Percentiles rank a stretch among this genome's conserved stretches.
Conservation (phyloP, 2,113 vertebrate species). For the Malurus alboscapulatus region DNA sequence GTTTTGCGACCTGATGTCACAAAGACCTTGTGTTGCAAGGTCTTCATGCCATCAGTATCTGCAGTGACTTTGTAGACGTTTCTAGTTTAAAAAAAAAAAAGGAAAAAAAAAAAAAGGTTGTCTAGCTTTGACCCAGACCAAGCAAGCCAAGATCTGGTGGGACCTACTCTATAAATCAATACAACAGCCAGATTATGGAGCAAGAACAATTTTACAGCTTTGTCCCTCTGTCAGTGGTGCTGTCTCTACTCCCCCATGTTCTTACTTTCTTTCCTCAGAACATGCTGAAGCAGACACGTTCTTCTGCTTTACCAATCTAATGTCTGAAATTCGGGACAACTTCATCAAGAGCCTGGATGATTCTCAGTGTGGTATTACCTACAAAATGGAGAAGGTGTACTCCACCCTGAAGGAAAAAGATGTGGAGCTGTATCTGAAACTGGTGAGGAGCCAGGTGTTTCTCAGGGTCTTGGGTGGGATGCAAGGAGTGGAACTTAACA, state of each 20-base stretch:
- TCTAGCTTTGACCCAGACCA: background rate
- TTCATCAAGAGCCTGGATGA: slow-evolving; percentile 98
- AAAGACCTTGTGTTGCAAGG: background rate
- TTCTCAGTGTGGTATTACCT: slow-evolving; percentile 96
- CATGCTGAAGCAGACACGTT: slow-evolving; percentile 96
- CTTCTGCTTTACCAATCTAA: slow-evolving; percentile 97
- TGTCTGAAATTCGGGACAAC: slow-evolving; percentile 97
- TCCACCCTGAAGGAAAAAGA: slow-evolving; percentile 93
- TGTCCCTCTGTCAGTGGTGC: background rate
- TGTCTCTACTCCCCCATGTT: background rate
- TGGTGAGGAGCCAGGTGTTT: slow-evolving; percentile 76
- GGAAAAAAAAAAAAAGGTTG: too few species aligned
- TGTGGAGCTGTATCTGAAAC: slow-evolving; percentile 88
- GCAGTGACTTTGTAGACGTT: background rate
- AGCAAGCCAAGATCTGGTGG: background rate
- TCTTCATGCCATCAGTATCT: background rate
- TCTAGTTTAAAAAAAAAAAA: background rate
- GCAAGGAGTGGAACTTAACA: background rate
- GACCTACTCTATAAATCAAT: background rate
- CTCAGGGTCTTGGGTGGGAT: background rate
- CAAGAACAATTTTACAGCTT: background rate
- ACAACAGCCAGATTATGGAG: background rate
- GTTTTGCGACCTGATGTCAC: background rate
- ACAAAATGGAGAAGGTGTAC: slow-evolving; percentile 97
- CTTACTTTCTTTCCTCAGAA: slow-evolving; percentile 68